Evolutionary conservation across 2,797 vertebrate species (phyloP).

Genomic region (Euthynnus affinis): DNA sequence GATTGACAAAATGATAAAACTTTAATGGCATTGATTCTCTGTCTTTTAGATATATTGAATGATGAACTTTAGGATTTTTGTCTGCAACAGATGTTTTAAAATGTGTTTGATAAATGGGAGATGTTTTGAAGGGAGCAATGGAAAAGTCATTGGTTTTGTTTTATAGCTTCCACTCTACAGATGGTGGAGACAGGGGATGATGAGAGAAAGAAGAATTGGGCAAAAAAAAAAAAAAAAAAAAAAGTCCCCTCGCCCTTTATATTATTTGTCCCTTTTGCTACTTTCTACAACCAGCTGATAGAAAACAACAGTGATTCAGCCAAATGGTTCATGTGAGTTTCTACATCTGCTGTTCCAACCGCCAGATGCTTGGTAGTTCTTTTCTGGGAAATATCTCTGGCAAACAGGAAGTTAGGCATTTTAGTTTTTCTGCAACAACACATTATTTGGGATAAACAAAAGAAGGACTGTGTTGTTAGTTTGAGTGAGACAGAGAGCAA

Average conservation of each 20-base stretch:
- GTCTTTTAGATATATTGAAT: slow-evolving; percentile 35
- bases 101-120: slow-evolving; percentile 44
- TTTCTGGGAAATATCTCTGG: slow-evolving; percentile 21
- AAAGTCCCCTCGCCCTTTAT: slow-evolving; percentile 30
- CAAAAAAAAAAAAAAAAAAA: slow-evolving; percentile 10
- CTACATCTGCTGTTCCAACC: slow-evolving; percentile 54
- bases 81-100: slow-evolving; percentile 48
- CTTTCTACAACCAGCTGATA: slow-evolving; percentile 40
- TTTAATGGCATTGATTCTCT: slow-evolving; percentile 10
- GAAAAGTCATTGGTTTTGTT: slow-evolving; percentile 53
- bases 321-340: slow-evolving; percentile 46
- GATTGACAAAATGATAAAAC: slow-evolving; percentile 46
- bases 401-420: slow-evolving; percentile 56
- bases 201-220: slow-evolving; percentile 27
- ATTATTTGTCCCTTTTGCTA: slow-evolving; percentile 41
- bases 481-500: background rate
- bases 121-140: slow-evolving; percentile 41
- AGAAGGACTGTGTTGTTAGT: background rate
- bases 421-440: slow-evolving; percentile 30
- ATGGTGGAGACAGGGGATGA: slow-evolving; percentile 42
- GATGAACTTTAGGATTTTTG: slow-evolving; percentile 31
- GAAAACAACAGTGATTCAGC: slow-evolving; percentile 46
- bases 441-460: slow-evolving; percentile 6
- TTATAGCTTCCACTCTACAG: slow-evolving; percentile 49
- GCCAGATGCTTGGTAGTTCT: slow-evolving; percentile 50